Conservation (phyloP, 2,888 invertebrate species). For the Listrodromus nycthemerus region DNA sequence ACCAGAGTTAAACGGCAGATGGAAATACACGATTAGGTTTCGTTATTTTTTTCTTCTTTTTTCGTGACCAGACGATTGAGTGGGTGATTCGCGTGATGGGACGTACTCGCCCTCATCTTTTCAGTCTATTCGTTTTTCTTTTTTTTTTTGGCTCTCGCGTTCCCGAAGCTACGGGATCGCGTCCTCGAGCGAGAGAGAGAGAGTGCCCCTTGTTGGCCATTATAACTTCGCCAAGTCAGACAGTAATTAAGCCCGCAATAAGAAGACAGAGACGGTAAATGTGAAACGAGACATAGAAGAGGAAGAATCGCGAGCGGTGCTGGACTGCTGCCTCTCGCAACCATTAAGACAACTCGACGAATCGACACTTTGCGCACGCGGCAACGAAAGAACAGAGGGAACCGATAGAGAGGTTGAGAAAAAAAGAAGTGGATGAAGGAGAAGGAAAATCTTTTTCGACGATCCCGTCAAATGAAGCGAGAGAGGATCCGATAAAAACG, state of each 20-base stretch:
- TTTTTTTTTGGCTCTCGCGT: slow-evolving; percentile 36
- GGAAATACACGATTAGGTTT: slow-evolving; percentile 49
- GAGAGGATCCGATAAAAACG: slow-evolving; percentile 81
- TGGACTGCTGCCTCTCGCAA: slow-evolving; percentile 76
- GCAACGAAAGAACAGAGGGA: slow-evolving; percentile 49
- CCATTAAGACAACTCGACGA: slow-evolving; percentile 82
- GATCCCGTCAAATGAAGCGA: slow-evolving; percentile 82
- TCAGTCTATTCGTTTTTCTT: slow-evolving; percentile 59
- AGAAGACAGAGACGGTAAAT: slow-evolving; percentile 72
- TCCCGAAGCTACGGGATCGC: slow-evolving; percentile 1
- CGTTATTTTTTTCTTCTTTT: slow-evolving; percentile 30
- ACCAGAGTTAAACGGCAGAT: slow-evolving; percentile 26
- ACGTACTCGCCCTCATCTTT: slow-evolving; percentile 57
- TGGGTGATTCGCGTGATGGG: slow-evolving; percentile 66
- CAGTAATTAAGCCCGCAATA: slow-evolving; percentile 84
- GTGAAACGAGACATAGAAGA: slow-evolving; percentile 48
- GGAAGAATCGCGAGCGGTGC: slow-evolving; percentile 70
- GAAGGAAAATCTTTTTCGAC: slow-evolving; percentile 75
- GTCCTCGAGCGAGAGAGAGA: slow-evolving; percentile 65
- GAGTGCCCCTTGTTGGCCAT: slow-evolving; percentile 81
- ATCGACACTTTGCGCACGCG: slow-evolving; percentile 82
- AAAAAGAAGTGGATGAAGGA: slow-evolving; percentile 59
- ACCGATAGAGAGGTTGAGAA: slow-evolving; percentile 43
- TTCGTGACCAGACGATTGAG: slow-evolving; percentile 62
- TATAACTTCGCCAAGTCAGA: slow-evolving; percentile 83